phyloP scores from a whole-genome alignment of 1,140 invertebrate genomes.

The Cecropterus lyciades region DNA sequence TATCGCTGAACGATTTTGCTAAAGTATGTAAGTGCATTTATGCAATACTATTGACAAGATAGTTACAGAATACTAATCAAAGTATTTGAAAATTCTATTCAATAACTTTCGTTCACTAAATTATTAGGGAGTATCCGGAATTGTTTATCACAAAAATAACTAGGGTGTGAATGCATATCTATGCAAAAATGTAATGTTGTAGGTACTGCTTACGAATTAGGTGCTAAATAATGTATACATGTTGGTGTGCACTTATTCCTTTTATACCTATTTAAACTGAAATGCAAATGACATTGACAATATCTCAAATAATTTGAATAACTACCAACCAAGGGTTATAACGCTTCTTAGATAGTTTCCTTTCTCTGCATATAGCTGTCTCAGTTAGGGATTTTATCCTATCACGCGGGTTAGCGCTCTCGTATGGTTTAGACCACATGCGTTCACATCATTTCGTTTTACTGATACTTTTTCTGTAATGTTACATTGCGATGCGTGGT shows the following conservation, averaged over 20 bases:
- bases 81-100: too few species aligned
- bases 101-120: too few species aligned
- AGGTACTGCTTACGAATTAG: conserved; percentile 77
- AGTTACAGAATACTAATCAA: too few species aligned
- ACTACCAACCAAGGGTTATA: conserved; percentile 21
- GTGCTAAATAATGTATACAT: conserved; percentile 79
- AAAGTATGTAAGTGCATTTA: too few species aligned
- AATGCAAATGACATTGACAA: conserved; percentile 80
- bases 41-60: too few species aligned
- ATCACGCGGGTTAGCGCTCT: too few species aligned
- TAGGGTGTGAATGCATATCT: conserved; percentile 5
- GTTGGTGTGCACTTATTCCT: conserved; percentile 70
- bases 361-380: conserved; percentile 10
- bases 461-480: too few species aligned
- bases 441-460: too few species aligned
- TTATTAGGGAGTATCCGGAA: too few species aligned
- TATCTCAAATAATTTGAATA: conserved; percentile 49
- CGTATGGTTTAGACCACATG: too few species aligned
- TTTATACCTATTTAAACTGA: conserved; percentile 60
- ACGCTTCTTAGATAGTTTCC: conserved; percentile 27
- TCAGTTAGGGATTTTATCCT: neutral
- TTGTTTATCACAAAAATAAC: neutral
- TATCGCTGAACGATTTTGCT: too few species aligned
- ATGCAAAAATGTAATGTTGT: conserved; percentile 40
- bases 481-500: too few species aligned